These are phyloP conservation scores for Acanthaster planci DNA, from an alignment of 35 echinoderm and acorn worm species.

Conservation along the genomic window DNA sequence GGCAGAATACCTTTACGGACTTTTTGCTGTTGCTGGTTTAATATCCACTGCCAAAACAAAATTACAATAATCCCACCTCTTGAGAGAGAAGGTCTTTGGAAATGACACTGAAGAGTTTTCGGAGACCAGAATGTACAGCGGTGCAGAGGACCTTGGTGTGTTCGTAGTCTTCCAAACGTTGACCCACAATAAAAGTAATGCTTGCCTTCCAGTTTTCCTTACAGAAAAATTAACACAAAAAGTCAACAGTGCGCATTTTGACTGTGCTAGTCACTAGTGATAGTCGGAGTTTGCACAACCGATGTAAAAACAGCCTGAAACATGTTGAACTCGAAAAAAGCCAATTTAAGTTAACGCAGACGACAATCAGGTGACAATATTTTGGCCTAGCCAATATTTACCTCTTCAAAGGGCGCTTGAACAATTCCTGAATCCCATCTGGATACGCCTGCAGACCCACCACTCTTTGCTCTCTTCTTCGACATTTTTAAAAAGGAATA, in stretches of 20 bases:
- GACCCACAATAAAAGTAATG: constrained; percentile 66
- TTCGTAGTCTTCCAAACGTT: constrained; percentile 75
- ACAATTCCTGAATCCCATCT: constrained; percentile 95
- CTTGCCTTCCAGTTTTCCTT: constrained; percentile 92
- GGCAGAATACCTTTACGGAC: too few species aligned
- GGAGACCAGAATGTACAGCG: constrained; percentile 55
- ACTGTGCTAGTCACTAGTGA: background rate
- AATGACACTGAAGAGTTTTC: constrained; percentile 85
- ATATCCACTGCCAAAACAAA: too few species aligned
- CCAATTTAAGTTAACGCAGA: background rate
- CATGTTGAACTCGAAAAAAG: background rate
- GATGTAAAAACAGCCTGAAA: background rate
- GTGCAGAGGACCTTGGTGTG: constrained; percentile 42
- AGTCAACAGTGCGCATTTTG: background rate
- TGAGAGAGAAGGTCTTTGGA: constrained; percentile 60
- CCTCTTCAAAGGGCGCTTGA: constrained; percentile 91
- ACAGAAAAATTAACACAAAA: constrained; percentile 22
- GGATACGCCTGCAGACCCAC: constrained; percentile 87
- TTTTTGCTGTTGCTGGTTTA: too few species aligned
- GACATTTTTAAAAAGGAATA: constrained; percentile 56
- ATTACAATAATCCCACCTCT: constrained; percentile 65
- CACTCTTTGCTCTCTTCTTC: constrained; percentile 98
- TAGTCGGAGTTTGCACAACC: background rate
- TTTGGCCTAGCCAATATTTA: constrained; percentile 28
- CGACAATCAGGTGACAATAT: background rate